Base-by-base conservation (phyloP, 2,888 invertebrate genomes). In the Saturnia japonica region DNA sequence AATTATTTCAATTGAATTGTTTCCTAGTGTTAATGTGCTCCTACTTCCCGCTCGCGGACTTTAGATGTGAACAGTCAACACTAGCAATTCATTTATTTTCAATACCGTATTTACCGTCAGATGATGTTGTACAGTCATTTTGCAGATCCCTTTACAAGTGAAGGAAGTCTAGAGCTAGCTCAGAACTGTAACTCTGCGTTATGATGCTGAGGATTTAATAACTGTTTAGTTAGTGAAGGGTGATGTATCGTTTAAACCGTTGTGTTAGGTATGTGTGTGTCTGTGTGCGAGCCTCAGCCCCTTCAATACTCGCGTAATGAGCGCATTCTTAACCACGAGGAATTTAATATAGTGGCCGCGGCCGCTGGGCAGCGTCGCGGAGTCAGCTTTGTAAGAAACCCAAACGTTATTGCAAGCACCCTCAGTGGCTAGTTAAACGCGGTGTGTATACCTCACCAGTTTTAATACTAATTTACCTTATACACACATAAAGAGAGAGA, bases 261-360 rank as follows among this genome's bases (percentile, higher is more conserved):
- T 9, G n/a, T n/a, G 6, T 6, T 19, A 14, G 47, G 4, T 47
- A 47, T 47, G 47, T 47, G 47, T 19, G 47, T 19, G 47, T 3
- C 6, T 1, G 14, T 47, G 47, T 16, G n/a, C 22, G 1, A 8
- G 9, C 9, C 51, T n/a, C 12, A 4, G 45, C 47, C 4, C 16
- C 19, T 16, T 19, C 47, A 42, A 14, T 19, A 14, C 22, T 40
- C 11, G 43, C 43, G 62, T 62, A 62, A 82, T 80, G 78, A 80
- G 78, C 72, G 78, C 75, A 82, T 82, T 76, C 80, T 75, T 81
- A 78, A 75, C 75, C 78, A 73, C 74, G 64, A 73, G 80, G 84
- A 84, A 83, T 84, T 81, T 82, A 82, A 84, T 84, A 82, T 78
- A 77, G 73, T 75, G 70, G 71, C 73, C 71, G 70, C 68, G 71